Evolutionary conservation across 2,888 invertebrate genomes (phyloP), one percentile per base, ranked within the genome.

Genomic region (Diogma glabrata): DNA sequence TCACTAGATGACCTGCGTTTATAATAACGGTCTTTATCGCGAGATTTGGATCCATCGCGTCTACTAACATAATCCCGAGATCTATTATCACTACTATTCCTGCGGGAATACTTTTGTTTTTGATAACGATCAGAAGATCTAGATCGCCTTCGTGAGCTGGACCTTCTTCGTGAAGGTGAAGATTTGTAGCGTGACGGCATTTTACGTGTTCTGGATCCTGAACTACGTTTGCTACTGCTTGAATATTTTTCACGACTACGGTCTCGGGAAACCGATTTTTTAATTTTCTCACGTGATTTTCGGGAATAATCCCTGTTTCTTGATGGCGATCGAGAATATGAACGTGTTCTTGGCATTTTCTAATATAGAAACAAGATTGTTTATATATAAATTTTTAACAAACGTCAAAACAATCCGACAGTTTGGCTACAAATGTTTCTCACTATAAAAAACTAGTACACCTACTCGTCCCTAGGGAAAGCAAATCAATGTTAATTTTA

Each of bases 251-350:
- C 47, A 26, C 47, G 47, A 17, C 17, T 26, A 28, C 26, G 26
- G 19, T 47, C 47, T 10, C 20, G 20, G 3, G 43, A 43, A n/a
- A n/a, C n/a, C n/a, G n/a, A n/a, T n/a, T n/a, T n/a, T n/a, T n/a
- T n/a, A n/a, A n/a, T n/a, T n/a, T n/a, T n/a, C n/a, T n/a, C n/a
- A n/a, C 43, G 22, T 6, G 43, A 43, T 43, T 19, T 30, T n/a
- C 30, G 24, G 5, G 50, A 49, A 20, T n/a, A 20, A 10, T 51
- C 22, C 22, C 23, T 22, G 4, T 22, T 28, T 33, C 16, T 28
- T 8, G 51, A 51, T 10, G 51, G 51, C 2, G 51, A 51, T 8
- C 51, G 33, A 14, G 51, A 51, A 36, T 51, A 51, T 8, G 47
- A 47, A 16, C 47, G 46, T 17, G 48, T 33, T 33, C 47, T 19